phyloP scores from a whole-genome alignment of 2,797 vertebrate species.

The Borostomias antarcticus region DNA sequence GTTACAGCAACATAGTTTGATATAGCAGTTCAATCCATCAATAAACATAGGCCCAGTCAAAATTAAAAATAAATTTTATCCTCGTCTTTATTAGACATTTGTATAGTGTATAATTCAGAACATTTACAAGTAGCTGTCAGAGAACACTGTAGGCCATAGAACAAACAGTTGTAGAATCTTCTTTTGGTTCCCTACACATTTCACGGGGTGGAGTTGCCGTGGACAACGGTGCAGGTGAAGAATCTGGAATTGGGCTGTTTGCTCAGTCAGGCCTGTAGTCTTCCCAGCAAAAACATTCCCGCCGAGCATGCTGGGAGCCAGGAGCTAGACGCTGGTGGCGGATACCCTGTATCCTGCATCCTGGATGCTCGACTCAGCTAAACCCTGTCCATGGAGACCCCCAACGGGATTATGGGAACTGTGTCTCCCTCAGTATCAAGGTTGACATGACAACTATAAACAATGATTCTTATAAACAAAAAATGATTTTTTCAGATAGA shows the following conservation, averaged over 20 bases:
- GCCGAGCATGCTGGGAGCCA: slow-evolving; percentile 31
- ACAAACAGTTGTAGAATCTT: background rate
- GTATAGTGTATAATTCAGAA: background rate
- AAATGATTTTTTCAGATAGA: background rate
- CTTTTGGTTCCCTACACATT: background rate
- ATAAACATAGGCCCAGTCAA: no score
- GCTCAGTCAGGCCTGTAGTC: slow-evolving; percentile 54
- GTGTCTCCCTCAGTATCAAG: slow-evolving; percentile 4
- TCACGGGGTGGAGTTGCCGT: slow-evolving; percentile 29
- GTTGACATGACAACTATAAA: slow-evolving; percentile 22
- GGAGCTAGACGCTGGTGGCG: slow-evolving; percentile 43
- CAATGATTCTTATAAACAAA: background rate
- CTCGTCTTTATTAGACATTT: no score
- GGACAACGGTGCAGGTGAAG: slow-evolving; percentile 54
- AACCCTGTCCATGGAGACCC: slow-evolving; percentile 74
- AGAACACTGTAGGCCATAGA: slow-evolving; percentile 2
- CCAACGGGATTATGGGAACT: slow-evolving; percentile 41
- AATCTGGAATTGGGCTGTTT: slow-evolving; percentile 69
- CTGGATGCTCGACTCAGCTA: slow-evolving; percentile 71
- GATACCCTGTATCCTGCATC: slow-evolving; percentile 76
- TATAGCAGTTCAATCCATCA: background rate
- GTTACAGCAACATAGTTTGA: background rate
- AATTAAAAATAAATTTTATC: no score
- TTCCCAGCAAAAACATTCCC: slow-evolving; percentile 57
- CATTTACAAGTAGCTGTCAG: background rate